Conservation (phyloP, 2,888 invertebrate genomes). For the Zhuqinia jingwanae region DNA sequence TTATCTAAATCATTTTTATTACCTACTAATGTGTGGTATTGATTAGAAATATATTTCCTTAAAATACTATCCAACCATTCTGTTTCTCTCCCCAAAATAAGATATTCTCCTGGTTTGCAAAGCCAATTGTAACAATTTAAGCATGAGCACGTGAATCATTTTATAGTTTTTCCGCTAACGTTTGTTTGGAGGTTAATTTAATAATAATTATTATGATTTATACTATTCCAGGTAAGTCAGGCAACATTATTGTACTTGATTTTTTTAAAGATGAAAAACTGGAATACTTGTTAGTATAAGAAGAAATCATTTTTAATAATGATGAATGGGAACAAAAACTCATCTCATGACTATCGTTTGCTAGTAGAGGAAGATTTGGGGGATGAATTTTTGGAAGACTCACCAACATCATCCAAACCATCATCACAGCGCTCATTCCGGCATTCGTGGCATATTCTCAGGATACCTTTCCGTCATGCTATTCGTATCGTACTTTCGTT, state of each 20-base stretch:
- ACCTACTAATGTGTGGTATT: too few species aligned
- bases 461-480: conserved; percentile 85
- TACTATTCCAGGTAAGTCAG: conserved; percentile 71
- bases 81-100: too few species aligned
- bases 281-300: not conserved
- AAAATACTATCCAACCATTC: too few species aligned
- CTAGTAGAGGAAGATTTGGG: conserved; percentile 68
- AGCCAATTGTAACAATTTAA: too few species aligned
- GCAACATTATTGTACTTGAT: conserved; percentile 14
- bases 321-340: conserved; percentile 66
- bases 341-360: conserved; percentile 72
- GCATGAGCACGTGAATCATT: not conserved
- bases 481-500: conserved; percentile 87
- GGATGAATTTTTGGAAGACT: conserved; percentile 60
- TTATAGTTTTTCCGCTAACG: not conserved
- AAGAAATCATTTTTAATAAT: conserved; percentile 4
- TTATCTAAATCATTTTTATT: too few species aligned
- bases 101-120: too few species aligned
- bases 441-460: conserved; percentile 69
- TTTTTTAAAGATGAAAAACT: not conserved
- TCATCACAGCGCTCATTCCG: conserved; percentile 36
- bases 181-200: not conserved
- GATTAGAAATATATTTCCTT: too few species aligned
- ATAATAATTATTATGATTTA: conserved; percentile 60
- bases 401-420: not conserved